Conservation (phyloP, 2,113 vertebrate species). For the Odocoileus virginianus region DNA sequence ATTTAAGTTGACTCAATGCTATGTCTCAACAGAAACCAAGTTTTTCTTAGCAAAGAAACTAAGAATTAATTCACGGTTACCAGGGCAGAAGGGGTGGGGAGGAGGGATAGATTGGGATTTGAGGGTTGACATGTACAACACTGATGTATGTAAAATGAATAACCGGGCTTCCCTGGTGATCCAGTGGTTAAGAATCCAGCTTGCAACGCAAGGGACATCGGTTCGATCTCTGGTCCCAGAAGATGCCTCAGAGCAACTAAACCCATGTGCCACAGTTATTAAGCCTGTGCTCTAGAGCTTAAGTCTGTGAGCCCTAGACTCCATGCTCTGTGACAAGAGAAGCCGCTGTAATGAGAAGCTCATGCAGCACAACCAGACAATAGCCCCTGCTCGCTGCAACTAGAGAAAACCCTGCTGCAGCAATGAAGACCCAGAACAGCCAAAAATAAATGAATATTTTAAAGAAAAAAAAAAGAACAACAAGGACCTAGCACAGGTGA, state of each 20-base stretch:
- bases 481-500: not conserved
- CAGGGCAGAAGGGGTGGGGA: not conserved
- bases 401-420: not conserved
- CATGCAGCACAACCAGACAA: rapidly evolving
- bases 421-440: not conserved
- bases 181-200: not conserved
- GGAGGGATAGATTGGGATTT: not conserved
- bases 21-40: not conserved
- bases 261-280: not conserved
- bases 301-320: not conserved
- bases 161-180: not conserved
- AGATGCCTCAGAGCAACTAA: not conserved
- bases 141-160: not conserved
- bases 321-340: not conserved
- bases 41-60: not conserved
- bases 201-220: not conserved
- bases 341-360: not conserved
- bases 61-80: rapidly evolving
- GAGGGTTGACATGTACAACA: not conserved
- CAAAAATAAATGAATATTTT: not conserved
- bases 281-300: not conserved
- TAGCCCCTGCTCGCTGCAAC: not conserved
- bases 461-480: not conserved
- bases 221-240: rapidly evolving
- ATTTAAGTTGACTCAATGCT: not conserved